phyloP scores from a whole-genome alignment of 2,797 vertebrate genomes.

The Phrynocephalus guinanensis region DNA sequence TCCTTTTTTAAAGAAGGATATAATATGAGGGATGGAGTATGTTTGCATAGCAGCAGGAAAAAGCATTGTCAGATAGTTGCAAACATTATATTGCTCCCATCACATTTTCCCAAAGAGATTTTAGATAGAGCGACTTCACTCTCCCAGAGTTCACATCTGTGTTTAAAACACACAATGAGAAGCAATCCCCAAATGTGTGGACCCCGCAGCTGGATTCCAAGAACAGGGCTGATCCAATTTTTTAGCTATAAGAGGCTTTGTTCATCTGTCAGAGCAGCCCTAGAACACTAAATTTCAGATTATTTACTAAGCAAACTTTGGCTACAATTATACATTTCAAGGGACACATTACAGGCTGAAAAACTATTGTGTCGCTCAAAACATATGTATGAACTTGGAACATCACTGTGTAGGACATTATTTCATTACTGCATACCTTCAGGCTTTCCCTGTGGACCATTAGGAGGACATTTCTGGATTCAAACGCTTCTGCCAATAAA shows the following conservation, averaged over 20 bases:
- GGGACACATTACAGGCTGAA: conserved; percentile 57
- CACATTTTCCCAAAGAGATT: neutral
- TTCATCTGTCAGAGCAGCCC: neutral
- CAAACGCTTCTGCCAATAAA: conserved; percentile 1
- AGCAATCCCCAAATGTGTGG: neutral
- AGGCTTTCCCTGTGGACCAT: neutral
- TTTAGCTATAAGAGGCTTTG: neutral
- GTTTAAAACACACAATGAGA: neutral
- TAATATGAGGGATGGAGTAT: neutral
- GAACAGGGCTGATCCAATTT: neutral
- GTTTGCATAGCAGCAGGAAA: neutral
- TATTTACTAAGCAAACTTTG: conserved; percentile 43
- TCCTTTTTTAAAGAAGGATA: neutral
- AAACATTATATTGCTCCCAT: neutral
- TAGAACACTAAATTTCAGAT: conserved; percentile 28
- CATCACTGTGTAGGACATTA: conserved; percentile 22
- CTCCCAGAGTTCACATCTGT: neutral
- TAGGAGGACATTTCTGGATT: conserved; percentile 22
- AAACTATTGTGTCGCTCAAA: conserved; percentile 49
- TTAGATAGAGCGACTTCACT: no score
- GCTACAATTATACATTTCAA: conserved; percentile 45
- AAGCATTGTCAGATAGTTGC: neutral
- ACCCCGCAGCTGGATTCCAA: neutral
- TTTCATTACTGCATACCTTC: conserved; percentile 56
- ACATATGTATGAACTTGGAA: conserved; percentile 60